Evolutionary conservation across 2,797 vertebrate genomes (phyloP).

Genomic region (Cossypha caffra): DNA sequence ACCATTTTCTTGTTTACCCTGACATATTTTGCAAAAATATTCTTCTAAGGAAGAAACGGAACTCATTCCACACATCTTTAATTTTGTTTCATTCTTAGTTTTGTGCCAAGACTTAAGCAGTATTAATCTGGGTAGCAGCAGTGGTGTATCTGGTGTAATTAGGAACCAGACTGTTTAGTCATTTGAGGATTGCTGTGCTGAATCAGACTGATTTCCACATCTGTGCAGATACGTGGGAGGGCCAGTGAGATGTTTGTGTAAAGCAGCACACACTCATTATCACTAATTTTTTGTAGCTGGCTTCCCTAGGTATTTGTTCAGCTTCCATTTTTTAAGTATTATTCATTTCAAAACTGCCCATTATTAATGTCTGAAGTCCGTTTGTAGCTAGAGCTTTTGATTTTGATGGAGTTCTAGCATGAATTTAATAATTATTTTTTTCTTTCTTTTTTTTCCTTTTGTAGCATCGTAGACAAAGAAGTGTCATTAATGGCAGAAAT

Average conservation of each 20-base stretch:
- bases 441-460: slow-evolving; percentile 17
- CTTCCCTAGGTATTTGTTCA: neutral
- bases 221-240: neutral
- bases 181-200: neutral
- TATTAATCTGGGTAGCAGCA: neutral
- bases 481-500: slow-evolving; percentile 83
- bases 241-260: neutral
- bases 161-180: neutral
- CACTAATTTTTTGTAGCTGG: neutral
- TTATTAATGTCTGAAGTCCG: neutral
- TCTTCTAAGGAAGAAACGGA: neutral
- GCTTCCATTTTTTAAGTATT: neutral
- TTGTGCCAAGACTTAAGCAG: neutral
- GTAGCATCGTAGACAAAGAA: slow-evolving; percentile 84
- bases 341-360: neutral
- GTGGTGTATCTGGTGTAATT: neutral
- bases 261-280: neutral
- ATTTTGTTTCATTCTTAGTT: neutral
- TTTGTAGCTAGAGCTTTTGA: neutral
- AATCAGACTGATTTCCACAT: neutral
- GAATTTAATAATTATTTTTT: slow-evolving; percentile 27
- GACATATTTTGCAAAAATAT: neutral
- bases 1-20: neutral
- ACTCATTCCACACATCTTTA: neutral
- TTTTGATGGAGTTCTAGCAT: neutral